Percentiles rank a stretch among this genome's conserved stretches.
Evolutionary conservation across 2,888 invertebrate species (phyloP).

Genomic region (Andrena camellia): DNA sequence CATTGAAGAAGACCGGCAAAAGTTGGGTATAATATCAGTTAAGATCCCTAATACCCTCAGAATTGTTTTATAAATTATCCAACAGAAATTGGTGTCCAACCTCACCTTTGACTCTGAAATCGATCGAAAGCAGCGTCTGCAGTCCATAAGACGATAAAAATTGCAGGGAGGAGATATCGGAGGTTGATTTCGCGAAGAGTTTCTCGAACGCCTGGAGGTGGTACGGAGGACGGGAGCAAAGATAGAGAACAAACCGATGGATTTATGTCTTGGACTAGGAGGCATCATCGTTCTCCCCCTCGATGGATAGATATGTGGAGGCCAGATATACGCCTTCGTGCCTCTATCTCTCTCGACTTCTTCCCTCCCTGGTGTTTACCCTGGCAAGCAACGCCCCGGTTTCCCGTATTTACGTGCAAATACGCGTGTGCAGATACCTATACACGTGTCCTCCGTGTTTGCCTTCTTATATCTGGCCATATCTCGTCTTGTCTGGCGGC

Average conservation of each 20-base stretch:
- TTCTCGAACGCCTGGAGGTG: constrained; percentile 66
- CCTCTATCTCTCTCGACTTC: constrained; percentile 54
- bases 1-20: too few species aligned
- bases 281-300: constrained; percentile 72
- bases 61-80: not conserved
- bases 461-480: constrained; percentile 81
- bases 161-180: constrained; percentile 51
- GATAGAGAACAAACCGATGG: constrained; percentile 81
- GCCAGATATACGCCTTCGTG: constrained; percentile 51
- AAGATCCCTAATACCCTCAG: not conserved
- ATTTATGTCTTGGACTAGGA: constrained; percentile 80
- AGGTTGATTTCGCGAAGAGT: constrained; percentile 64
- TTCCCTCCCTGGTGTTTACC: constrained; percentile 76
- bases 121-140: not conserved
- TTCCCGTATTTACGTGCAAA: constrained; percentile 83
- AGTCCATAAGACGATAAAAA: constrained; percentile 44
- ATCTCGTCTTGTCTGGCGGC: constrained; percentile 61
- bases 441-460: constrained; percentile 77
- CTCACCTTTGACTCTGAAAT: not conserved
- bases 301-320: constrained; percentile 73
- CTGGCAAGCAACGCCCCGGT: constrained; percentile 75
- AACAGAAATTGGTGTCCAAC: not conserved
- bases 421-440: constrained; percentile 76
- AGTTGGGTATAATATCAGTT: too few species aligned
- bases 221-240: constrained; percentile 72